These are phyloP conservation scores for Amblyornis subalaris DNA, from an alignment of 2,113 vertebrate species.

Conservation along the genomic window DNA sequence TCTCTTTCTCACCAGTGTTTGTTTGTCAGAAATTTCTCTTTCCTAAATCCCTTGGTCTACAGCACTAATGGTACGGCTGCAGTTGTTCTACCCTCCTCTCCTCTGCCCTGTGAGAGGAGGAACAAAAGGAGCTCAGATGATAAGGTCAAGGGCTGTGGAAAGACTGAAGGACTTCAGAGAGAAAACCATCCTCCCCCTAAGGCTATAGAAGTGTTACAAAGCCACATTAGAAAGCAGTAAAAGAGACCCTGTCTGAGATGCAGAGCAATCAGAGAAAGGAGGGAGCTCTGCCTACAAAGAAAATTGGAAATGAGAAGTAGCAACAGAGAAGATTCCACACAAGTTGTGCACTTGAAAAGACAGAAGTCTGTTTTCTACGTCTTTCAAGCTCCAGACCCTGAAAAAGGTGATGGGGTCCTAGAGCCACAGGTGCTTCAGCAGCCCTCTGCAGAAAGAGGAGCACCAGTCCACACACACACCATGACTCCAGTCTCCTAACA, in stretches of 20 bases:
- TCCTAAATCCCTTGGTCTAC: background rate
- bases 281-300: background rate
- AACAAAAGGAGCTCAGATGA: background rate
- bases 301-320: background rate
- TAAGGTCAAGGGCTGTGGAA: background rate
- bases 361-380: background rate
- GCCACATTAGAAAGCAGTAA: background rate
- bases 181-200: background rate
- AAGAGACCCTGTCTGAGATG: background rate
- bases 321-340: background rate
- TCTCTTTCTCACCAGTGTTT: background rate
- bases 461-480: background rate
- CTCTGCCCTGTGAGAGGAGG: background rate
- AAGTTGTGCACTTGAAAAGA: background rate
- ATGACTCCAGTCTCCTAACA: background rate
- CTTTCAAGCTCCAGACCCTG: background rate
- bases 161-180: background rate
- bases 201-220: background rate
- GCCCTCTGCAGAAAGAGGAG: background rate
- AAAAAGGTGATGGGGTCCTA: background rate
- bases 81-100: background rate
- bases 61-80: background rate
- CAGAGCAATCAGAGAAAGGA: background rate
- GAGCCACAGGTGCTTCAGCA: background rate
- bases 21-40: background rate